Percentiles rank a stretch among this genome's conserved stretches.
Evolutionary conservation across 2,113 vertebrate genomes (phyloP).

Genomic region (Pygoscelis antarcticus): DNA sequence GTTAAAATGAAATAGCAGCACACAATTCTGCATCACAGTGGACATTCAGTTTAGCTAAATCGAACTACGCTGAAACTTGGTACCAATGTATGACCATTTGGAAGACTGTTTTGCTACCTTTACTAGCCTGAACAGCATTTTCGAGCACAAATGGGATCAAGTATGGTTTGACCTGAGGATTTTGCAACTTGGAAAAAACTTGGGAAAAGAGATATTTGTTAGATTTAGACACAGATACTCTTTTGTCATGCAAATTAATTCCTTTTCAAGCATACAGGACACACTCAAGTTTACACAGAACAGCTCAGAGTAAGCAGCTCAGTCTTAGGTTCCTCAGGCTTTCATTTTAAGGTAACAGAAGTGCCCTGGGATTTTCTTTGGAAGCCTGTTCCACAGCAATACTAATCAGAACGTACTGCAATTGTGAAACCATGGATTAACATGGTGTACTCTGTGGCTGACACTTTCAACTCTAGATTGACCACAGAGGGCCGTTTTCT

Average conservation of each 20-base stretch:
- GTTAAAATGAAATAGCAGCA: not conserved
- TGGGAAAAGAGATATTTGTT: not conserved
- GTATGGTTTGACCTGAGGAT: not conserved
- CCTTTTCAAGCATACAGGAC: not conserved
- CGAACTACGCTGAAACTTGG: not conserved
- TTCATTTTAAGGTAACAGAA: constrained; percentile 45
- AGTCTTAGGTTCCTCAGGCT: not conserved
- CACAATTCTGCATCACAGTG: not conserved
- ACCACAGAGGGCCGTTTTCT: not conserved
- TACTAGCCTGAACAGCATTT: not conserved
- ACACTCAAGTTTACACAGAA: not conserved
- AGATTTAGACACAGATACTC: not conserved
- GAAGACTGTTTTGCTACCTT: not conserved
- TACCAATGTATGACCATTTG: not conserved
- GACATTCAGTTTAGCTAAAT: not conserved
- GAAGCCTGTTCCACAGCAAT: constrained; percentile 5
- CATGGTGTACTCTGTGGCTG: not conserved
- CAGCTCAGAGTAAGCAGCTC: not conserved
- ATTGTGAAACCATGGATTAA: constrained; percentile 11
- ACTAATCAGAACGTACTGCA: not conserved
- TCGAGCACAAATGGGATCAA: not conserved
- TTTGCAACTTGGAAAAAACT: not conserved
- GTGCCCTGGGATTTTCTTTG: constrained; percentile 12
- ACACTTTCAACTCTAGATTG: not conserved
- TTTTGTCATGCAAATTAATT: not conserved